Evolutionary conservation across 1,140 invertebrate genomes (phyloP).

Genomic region (Zaprionus nigranus): DNA sequence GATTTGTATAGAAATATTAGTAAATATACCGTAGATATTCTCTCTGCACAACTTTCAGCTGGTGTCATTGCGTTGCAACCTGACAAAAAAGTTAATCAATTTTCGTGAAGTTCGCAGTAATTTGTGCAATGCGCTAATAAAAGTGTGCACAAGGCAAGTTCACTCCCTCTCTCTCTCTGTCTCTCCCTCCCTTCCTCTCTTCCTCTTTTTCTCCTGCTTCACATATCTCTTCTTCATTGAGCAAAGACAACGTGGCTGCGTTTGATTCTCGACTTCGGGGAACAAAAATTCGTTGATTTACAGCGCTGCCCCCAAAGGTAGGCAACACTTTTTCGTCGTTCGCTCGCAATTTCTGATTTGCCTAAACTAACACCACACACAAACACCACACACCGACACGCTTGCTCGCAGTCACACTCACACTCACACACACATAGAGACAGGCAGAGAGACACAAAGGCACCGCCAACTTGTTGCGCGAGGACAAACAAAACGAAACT

Average conservation of each 20-base stretch:
- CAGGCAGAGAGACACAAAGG: conserved; percentile 2
- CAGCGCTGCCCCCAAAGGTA: conserved; percentile 51
- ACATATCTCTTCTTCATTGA: not conserved
- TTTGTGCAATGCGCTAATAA: no score
- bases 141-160: no score
- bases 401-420: not conserved
- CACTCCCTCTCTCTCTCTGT: not conserved
- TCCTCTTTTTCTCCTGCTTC: not conserved
- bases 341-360: conserved; percentile 19
- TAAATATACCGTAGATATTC: no score
- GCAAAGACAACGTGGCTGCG: not conserved
- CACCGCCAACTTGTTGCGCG: conserved; percentile 68
- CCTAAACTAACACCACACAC: not conserved
- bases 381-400: not conserved
- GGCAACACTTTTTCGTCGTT: conserved; percentile 58
- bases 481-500: conserved; percentile 56
- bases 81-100: no score
- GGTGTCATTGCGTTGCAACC: no score
- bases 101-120: no score
- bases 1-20: no score
- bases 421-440: conserved; percentile 11
- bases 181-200: not conserved
- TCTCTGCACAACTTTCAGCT: no score
- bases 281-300: conserved; percentile 27
- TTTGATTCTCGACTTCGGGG: conserved; percentile 14